Evolutionary conservation across 2,888 invertebrate genomes (phyloP), one percentile per base, ranked within the genome.

Genomic region (Caenorhabditis afra): DNA sequence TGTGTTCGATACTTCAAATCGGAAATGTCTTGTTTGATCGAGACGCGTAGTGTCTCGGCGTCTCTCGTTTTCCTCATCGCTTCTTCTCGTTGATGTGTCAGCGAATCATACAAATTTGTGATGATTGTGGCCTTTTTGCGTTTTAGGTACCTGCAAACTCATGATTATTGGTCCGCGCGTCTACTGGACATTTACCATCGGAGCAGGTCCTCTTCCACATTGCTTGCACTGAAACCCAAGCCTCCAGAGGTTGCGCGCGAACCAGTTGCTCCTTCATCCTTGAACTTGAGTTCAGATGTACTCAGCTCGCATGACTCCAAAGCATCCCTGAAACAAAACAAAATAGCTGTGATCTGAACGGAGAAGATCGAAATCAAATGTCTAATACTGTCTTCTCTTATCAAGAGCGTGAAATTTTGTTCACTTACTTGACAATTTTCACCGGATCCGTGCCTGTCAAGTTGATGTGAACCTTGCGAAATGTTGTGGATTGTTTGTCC

Each of bases 391-490:
- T n/a, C n/a, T n/a, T n/a, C 37, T 39, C 39, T 59, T 57, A 49
- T 53, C 20, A 23, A 55, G 44, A 41, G 23, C 18, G 18, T 29
- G 29, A 29, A 3, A 29, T 29, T 29, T 7, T 29, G 35, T 22
- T 14, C 29, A 62, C 68, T 61, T 58, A 88, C 88, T 83, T 82
- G 37, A 88, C 86, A 58, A 89, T 87, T 55, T 79, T 78, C 3
- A 75, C 64, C 1, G 88, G 88, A 73, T 89, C 89, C 14, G 81
- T 82, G 11, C 89, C 89, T 23, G 82, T 73, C n/a, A 89, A 74
- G 23, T 80, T 76, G 59, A 89, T 84, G 20, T 73, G 58, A 49
- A 89, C 82, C 35, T 86, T 81, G 16, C 82, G 77, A 20, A 85
- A 73, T 7, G 73, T 76, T n/a, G 67, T 71, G n/a, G 64, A 64